These are phyloP conservation scores for Cryptoprocta ferox DNA, from an alignment of 2,797 vertebrate genomes.

Conservation along the genomic window DNA sequence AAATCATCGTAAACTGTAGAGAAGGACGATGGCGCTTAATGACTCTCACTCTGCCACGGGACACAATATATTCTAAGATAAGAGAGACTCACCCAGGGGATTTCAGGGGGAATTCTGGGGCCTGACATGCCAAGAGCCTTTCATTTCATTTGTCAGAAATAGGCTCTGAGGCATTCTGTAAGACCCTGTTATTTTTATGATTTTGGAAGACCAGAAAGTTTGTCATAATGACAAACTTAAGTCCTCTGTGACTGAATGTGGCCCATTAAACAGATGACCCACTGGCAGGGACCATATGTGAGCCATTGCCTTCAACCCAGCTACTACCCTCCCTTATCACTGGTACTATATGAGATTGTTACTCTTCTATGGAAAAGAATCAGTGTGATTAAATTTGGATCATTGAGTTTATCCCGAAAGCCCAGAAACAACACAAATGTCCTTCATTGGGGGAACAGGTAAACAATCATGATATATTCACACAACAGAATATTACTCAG, in stretches of 20 bases:
- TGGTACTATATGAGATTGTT: neutral
- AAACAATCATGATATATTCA: neutral
- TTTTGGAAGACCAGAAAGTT: neutral
- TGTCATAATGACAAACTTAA: neutral
- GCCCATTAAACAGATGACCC: neutral
- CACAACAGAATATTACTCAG: neutral
- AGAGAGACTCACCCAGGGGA: neutral
- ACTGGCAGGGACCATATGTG: neutral
- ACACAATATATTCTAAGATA: neutral
- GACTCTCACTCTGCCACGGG: neutral
- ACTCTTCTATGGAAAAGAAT: neutral
- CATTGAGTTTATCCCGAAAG: neutral
- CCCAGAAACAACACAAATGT: neutral
- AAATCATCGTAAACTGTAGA: neutral
- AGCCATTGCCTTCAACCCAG: neutral
- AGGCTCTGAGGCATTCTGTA: neutral
- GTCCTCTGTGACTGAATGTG: neutral
- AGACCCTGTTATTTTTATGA: neutral
- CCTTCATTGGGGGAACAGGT: neutral
- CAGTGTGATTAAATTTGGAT: neutral
- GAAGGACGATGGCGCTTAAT: neutral
- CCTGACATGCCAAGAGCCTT: neutral
- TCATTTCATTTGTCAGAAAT: neutral
- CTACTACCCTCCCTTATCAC: neutral
- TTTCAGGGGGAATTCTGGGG: neutral